Percentiles rank a stretch among this genome's conserved stretches.
These are phyloP conservation scores for Malurus splendens DNA, from an alignment of 2,797 vertebrate species.

Conservation along the genomic window DNA sequence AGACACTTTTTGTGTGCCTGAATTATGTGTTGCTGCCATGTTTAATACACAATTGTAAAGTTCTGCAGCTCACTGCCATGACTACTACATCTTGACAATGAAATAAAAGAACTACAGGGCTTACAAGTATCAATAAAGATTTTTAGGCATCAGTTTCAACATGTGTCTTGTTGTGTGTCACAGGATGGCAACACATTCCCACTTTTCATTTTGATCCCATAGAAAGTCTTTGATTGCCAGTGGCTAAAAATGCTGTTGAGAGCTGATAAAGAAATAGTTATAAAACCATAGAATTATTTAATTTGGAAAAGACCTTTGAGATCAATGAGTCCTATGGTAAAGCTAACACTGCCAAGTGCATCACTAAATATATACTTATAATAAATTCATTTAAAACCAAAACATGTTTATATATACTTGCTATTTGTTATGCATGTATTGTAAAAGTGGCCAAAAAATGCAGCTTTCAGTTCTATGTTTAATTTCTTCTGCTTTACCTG, in stretches of 20 bases:
- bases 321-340: fast-evolving
- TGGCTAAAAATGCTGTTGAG: not conserved
- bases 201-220: not conserved
- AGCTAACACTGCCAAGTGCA: not conserved
- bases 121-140: not conserved
- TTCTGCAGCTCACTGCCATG: not conserved
- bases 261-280: not conserved
- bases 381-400: not conserved
- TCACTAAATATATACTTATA: not conserved
- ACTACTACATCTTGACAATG: not conserved
- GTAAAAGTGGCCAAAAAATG: not conserved
- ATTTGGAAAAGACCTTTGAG: not conserved
- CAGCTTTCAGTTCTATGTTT: not conserved
- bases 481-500: not conserved
- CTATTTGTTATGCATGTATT: not conserved
- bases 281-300: not conserved
- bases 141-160: not conserved
- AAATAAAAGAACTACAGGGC: not conserved
- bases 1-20: not conserved
- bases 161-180: not conserved
- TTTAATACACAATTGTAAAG: not conserved
- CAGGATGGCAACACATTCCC: not conserved
- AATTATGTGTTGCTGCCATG: not conserved
- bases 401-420: not conserved
- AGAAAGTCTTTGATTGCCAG: not conserved